Conservation (phyloP, 2,113 vertebrate genomes). For the Embiotoca jacksoni region DNA sequence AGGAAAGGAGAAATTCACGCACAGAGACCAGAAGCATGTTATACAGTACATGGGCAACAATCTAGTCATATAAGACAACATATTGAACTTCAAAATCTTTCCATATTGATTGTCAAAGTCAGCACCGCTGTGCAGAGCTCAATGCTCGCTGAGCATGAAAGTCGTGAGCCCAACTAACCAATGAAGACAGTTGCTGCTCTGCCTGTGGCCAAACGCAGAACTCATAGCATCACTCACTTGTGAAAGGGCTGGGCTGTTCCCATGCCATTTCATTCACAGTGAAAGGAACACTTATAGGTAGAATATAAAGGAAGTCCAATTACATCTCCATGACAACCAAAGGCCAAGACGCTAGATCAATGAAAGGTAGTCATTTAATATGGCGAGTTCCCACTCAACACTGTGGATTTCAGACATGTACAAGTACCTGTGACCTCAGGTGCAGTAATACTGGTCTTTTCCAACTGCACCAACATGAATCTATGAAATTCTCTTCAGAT, state of each 20-base stretch:
- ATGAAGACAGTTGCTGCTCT: slow-evolving; percentile 53
- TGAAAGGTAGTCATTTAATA: slow-evolving; percentile 55
- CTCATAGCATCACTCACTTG: slow-evolving; percentile 60
- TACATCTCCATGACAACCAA: slow-evolving; percentile 71
- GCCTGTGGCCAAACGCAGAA: slow-evolving; percentile 51
- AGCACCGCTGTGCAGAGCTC: not conserved
- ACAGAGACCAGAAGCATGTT: not conserved
- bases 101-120: not conserved
- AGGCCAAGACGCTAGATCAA: slow-evolving; percentile 55
- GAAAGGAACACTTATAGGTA: slow-evolving; percentile 68
- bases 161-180: slow-evolving; percentile 26
- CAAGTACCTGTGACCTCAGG: slow-evolving; percentile 9
- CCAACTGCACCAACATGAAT: not conserved
- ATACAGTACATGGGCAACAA: not conserved
- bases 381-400: slow-evolving; percentile 31
- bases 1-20: not conserved
- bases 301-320: slow-evolving; percentile 72
- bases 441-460: slow-evolving; percentile 12
- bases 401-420: slow-evolving; percentile 26
- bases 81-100: not conserved
- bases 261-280: slow-evolving; percentile 66
- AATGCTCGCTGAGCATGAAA: slow-evolving; percentile 14
- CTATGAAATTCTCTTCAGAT: slow-evolving; percentile 14
- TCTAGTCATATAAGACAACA: not conserved
- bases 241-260: slow-evolving; percentile 68